Conservation (phyloP, 2,888 invertebrate species). For the Acleris laterana region DNA sequence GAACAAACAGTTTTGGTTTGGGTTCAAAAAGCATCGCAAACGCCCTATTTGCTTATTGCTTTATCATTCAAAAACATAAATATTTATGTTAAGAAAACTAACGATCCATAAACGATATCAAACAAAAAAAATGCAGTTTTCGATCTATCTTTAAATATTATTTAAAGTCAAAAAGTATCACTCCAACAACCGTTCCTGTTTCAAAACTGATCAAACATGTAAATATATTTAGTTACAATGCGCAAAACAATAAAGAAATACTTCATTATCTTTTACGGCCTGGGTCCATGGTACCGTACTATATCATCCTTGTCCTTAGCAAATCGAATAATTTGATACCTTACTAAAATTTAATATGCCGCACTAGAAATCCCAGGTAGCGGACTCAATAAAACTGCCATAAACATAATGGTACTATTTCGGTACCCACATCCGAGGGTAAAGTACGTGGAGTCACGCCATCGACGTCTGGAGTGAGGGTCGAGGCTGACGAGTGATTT, state of each 20-base stretch:
- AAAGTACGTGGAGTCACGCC: conserved; percentile 39
- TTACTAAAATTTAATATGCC: conserved; percentile 28
- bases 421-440: conserved; percentile 36
- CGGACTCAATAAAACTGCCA: conserved; percentile 38
- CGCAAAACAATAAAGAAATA: conserved; percentile 5
- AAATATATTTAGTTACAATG: no score
- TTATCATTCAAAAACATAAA: no score
- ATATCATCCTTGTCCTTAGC: conserved; percentile 9
- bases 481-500: conserved; percentile 27
- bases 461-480: conserved; percentile 29
- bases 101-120: no score
- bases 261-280: conserved; percentile 22
- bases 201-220: no score
- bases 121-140: no score
- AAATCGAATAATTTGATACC: conserved; percentile 26
- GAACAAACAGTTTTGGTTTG: no score
- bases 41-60: no score
- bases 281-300: conserved; percentile 1
- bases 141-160: no score
- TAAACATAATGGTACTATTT: conserved; percentile 39
- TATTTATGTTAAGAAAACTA: no score
- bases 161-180: no score
- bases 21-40: no score
- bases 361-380: conserved; percentile 32
- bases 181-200: no score